phyloP scores from a whole-genome alignment of 2,113 vertebrate genomes.

The Pseudonaja textilis region DNA sequence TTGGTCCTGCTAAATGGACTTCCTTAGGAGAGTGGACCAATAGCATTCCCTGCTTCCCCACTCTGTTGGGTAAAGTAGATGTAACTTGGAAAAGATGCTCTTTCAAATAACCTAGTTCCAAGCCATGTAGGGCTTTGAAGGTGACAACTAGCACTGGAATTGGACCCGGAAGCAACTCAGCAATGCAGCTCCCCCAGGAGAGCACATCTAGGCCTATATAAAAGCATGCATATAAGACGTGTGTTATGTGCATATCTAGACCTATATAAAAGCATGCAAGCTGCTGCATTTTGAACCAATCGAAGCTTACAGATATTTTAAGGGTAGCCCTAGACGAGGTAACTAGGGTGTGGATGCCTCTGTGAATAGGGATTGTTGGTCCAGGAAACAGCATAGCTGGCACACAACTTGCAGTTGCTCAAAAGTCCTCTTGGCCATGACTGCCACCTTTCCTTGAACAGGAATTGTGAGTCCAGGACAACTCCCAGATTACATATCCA shows the following conservation, averaged over 20 bases:
- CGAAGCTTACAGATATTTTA: no score
- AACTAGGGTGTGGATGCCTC: background rate
- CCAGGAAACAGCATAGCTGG: background rate
- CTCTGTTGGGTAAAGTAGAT: no score
- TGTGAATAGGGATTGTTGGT: background rate
- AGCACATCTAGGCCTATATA: no score
- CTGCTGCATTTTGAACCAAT: background rate
- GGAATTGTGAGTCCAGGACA: background rate
- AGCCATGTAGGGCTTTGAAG: background rate
- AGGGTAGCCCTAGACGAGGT: background rate
- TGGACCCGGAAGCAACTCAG: background rate
- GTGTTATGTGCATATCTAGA: background rate
- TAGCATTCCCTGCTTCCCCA: background rate
- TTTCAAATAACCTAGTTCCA: background rate
- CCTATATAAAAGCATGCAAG: background rate
- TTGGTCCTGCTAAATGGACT: background rate
- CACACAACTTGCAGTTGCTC: background rate
- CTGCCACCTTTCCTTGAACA: background rate
- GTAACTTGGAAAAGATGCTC: background rate
- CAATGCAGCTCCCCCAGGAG: background rate
- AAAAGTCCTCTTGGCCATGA: background rate
- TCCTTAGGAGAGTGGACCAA: background rate
- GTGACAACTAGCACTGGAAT: background rate
- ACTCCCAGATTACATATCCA: background rate
- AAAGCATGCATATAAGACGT: no score